Evolutionary conservation across 2,797 vertebrate species (phyloP), one percentile per base, ranked within the genome.

Genomic region (Urophycis tenuis): DNA sequence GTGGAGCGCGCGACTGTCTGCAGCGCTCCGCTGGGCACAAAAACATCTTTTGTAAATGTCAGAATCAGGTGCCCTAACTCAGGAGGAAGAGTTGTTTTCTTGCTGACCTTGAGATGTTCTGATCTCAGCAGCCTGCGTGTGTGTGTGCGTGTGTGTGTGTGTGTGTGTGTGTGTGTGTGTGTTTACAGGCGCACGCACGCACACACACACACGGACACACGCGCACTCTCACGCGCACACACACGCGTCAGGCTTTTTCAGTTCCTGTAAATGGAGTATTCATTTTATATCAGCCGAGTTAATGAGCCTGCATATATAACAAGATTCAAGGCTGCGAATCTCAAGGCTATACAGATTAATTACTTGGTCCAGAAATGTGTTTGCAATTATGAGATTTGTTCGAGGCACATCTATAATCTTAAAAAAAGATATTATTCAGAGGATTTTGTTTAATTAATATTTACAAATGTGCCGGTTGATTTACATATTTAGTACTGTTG

Each of bases 11-110:
- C 73, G 77, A 81, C 85, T 80, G 72, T 53, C 19, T 72, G 67
- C 12, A 3, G 12, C 1, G 39, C 11, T 41, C 39, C 11, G 12
- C 30, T 5, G 78, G 78, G 77, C 71, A 78, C 78, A 15, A 75
- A 14, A 77, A 85, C 53, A 85, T 64, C 76, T 83, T 86, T 83
- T 77, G 5, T 60, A 25, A 60, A 60, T 60, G 53, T 60, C 53
- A 60, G 10, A 60, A 60, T 60, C 53, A 60, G 53, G 53, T n/a
- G 7, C 45, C 7, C 0, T 25, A 60, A 53, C 19, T 53, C 49
- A 53, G 49, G 49, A 53, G 19, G 49, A n/a, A 53, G 9, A 60
- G 53, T 60, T 60, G 7, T 9, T 60, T 25, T 60, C 53, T 22
- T 0, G 25, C 19, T n/a, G 22, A 60, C 53, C 22, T 60, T 60